Percentiles rank a stretch among this genome's conserved stretches.
phyloP scores from a whole-genome alignment of 2,888 invertebrate species.

The Acanthosepion esculentum region DNA sequence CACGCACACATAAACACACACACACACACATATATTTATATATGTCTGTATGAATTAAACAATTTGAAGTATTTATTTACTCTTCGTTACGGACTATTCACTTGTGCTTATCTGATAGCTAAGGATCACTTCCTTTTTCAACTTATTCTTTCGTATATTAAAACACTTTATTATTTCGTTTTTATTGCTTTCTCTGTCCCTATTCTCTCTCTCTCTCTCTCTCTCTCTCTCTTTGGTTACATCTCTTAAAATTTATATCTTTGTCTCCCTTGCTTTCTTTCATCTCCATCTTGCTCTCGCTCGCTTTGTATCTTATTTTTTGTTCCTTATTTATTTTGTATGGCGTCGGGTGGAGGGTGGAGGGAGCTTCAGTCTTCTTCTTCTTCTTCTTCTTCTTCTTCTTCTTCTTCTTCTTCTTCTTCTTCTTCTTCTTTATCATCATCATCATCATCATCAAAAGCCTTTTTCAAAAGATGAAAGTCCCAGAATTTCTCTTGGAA shows the following conservation, averaged over 20 bases:
- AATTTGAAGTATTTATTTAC: slow-evolving; percentile 8
- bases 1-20: not conserved
- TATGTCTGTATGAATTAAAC: not conserved
- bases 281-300: not conserved
- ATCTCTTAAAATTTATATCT: not conserved
- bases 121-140: not conserved
- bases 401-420: not conserved
- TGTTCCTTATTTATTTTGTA: not conserved
- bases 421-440: not conserved
- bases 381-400: not conserved
- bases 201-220: not conserved
- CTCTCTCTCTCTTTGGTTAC: not conserved
- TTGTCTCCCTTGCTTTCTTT: not conserved
- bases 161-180: not conserved
- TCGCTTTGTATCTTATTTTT: not conserved
- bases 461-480: not conserved
- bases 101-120: not conserved
- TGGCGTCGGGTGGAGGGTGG: no score
- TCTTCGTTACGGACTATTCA: not conserved
- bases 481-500: not conserved
- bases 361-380: not conserved
- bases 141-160: not conserved
- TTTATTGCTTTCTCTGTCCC: no score
- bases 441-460: no score
- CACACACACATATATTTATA: not conserved